These are phyloP conservation scores for Phoeniculus purpureus DNA, from an alignment of 2,797 vertebrate genomes.

Conservation along the genomic window DNA sequence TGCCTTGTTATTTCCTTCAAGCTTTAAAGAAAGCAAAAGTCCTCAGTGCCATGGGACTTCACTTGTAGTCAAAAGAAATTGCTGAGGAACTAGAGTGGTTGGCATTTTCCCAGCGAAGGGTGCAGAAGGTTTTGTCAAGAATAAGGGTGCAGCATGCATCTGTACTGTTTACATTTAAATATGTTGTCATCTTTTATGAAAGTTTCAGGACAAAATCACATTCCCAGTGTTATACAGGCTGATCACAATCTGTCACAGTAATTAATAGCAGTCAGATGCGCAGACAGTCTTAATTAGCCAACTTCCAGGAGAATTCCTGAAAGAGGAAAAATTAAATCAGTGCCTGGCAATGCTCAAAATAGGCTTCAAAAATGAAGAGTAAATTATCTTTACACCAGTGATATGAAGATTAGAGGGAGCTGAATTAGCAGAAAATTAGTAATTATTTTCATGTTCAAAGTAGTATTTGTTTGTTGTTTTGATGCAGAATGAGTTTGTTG, in stretches of 20 bases:
- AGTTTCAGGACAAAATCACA: not conserved
- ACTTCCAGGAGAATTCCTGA: not conserved
- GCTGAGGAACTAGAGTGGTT: not conserved
- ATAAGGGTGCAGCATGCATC: rapidly evolving
- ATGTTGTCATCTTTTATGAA: not conserved
- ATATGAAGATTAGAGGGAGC: not conserved
- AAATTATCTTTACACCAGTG: slow-evolving; percentile 12
- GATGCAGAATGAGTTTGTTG: not conserved
- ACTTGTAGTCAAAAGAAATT: not conserved
- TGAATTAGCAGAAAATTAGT: slow-evolving; percentile 17
- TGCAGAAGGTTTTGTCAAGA: not conserved
- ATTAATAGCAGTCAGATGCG: not conserved
- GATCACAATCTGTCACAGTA: not conserved
- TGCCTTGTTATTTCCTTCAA: not conserved
- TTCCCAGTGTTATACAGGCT: not conserved
- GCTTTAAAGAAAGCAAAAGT: not conserved
- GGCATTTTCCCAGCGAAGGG: not conserved
- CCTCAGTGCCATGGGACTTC: not conserved
- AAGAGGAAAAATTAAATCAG: not conserved
- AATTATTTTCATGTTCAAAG: not conserved
- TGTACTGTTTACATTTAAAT: not conserved
- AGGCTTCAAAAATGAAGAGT: not conserved
- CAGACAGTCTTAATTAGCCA: not conserved
- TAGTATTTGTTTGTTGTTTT: slow-evolving; percentile 2
- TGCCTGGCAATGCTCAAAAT: not conserved